Percentiles rank a stretch among this genome's conserved stretches.
Evolutionary conservation across 2,888 invertebrate genomes (phyloP).

Genomic region (Oegoconia quadripuncta): DNA sequence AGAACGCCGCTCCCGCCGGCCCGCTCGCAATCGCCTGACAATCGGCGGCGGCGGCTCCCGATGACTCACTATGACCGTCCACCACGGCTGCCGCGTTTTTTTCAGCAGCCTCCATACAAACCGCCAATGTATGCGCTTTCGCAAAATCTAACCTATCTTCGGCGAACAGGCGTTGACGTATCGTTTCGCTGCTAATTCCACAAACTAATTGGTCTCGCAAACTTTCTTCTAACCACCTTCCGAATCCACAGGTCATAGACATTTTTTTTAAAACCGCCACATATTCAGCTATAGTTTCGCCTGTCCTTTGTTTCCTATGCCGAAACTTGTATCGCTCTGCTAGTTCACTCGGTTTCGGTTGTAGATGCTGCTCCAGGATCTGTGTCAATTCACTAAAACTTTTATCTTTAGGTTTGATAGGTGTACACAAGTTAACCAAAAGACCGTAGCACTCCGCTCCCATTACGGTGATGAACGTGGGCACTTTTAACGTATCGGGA

Average conservation of each 20-base stretch:
- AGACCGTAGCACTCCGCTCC: slow-evolving; percentile 4
- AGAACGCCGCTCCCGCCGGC: background rate
- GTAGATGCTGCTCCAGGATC: slow-evolving; percentile 2
- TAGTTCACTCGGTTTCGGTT: slow-evolving; percentile 12
- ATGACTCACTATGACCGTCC: slow-evolving; percentile 2
- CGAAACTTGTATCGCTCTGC: slow-evolving; percentile 13
- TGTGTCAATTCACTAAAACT: background rate
- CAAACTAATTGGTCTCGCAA: too few species aligned
- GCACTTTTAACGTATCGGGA: background rate
- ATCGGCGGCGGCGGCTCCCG: too few species aligned
- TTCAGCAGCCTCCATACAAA: slow-evolving; percentile 17
- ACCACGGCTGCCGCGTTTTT: slow-evolving; percentile 13
- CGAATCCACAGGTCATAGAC: slow-evolving; percentile 4
- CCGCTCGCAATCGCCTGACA: background rate
- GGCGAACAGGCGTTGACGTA: too few species aligned
- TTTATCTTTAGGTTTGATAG: background rate
- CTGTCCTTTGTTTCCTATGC: background rate
- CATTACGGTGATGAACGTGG: slow-evolving; percentile 14
- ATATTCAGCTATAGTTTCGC: slow-evolving; percentile 6
- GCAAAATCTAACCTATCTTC: slow-evolving; percentile 10
- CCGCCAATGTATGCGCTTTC: slow-evolving; percentile 12
- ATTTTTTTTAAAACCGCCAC: slow-evolving; percentile 8
- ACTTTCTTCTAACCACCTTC: slow-evolving; percentile 11
- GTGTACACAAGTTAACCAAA: slow-evolving; percentile 6
- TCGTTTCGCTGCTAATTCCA: too few species aligned